A percentile compares a stretch with the other conserved stretches of the same genome.
These are phyloP conservation scores for Alectura lathami DNA, from an alignment of 2,113 vertebrate species.

Conservation along the genomic window DNA sequence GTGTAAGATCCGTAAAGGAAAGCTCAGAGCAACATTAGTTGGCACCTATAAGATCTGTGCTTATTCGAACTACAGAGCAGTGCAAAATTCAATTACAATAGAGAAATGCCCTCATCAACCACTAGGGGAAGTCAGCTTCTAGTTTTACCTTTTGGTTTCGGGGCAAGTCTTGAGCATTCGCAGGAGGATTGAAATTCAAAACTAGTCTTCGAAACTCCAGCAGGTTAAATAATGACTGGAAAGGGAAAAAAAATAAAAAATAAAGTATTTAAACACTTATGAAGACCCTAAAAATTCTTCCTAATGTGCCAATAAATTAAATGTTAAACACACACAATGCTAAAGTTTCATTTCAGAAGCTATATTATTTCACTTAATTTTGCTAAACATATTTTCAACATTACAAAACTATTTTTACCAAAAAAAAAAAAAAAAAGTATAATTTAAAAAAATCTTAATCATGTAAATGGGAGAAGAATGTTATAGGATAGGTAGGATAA, in stretches of 20 bases:
- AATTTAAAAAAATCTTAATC: not conserved
- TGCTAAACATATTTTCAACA: not conserved
- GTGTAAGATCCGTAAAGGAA: not conserved
- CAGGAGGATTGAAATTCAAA: conserved; percentile 91
- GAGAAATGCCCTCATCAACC: not conserved
- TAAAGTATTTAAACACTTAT: not conserved
- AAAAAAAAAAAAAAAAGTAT: not conserved
- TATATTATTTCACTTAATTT: not conserved
- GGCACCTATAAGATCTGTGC: not conserved
- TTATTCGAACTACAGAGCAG: not conserved
- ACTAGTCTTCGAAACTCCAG: conserved; percentile 98
- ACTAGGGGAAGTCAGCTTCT: not conserved
- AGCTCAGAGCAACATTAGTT: not conserved
- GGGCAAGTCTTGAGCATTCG: conserved; percentile 89
- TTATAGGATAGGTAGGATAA: not conserved
- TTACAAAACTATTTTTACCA: not conserved
- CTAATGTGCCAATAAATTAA: not conserved
- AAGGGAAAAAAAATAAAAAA: conserved; percentile 53
- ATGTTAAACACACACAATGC: not conserved
- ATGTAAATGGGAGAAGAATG: not conserved
- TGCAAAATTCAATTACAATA: not conserved
- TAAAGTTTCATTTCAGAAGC: not conserved
- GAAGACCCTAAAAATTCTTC: not conserved
- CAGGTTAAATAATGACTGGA: conserved; percentile 85
- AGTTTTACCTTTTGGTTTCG: conserved; percentile 93